A percentile compares a stretch with the other conserved stretches of the same genome.
Conservation (phyloP, 1,140 invertebrate genomes). For the Centruroides sculpturatus region DNA sequence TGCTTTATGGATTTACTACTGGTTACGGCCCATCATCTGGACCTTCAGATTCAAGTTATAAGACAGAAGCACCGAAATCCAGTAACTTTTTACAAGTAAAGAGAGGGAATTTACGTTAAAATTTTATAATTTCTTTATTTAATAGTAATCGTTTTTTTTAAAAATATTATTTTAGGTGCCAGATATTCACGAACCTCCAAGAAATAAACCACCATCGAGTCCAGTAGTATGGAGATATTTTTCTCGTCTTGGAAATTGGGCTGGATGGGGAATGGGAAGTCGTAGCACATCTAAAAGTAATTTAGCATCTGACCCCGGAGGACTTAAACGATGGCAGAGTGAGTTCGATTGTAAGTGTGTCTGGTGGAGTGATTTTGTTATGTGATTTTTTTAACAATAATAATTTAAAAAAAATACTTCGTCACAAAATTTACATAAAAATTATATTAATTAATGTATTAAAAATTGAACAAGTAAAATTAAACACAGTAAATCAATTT, state of each 20-base stretch:
- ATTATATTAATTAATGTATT: too few species aligned
- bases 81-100: slow-evolving; percentile 50
- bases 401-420: too few species aligned
- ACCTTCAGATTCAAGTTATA: slow-evolving; percentile 50
- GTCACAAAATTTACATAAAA: too few species aligned
- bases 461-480: too few species aligned
- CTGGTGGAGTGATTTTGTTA: not conserved
- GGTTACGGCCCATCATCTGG: slow-evolving; percentile 82
- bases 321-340: slow-evolving; percentile 19
- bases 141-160: not conserved
- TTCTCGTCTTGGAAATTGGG: slow-evolving; percentile 61
- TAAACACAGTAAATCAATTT: too few species aligned
- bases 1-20: slow-evolving; percentile 85
- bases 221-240: slow-evolving; percentile 90
- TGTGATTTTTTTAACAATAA: not conserved
- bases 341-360: slow-evolving; percentile 19
- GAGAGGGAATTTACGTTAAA: too few species aligned
- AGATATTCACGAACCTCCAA: slow-evolving; percentile 43
- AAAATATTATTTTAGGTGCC: slow-evolving; percentile 45
- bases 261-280: slow-evolving; percentile 54
- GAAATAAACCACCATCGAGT: slow-evolving; percentile 80
- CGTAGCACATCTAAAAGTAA: slow-evolving; percentile 37
- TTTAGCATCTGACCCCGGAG: slow-evolving; percentile 45
- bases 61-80: slow-evolving; percentile 49
- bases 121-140: too few species aligned